Percentiles rank a stretch among this genome's conserved stretches.
These are phyloP conservation scores for Hypomecis punctinalis DNA, from an alignment of 2,888 invertebrate genomes.

Conservation along the genomic window DNA sequence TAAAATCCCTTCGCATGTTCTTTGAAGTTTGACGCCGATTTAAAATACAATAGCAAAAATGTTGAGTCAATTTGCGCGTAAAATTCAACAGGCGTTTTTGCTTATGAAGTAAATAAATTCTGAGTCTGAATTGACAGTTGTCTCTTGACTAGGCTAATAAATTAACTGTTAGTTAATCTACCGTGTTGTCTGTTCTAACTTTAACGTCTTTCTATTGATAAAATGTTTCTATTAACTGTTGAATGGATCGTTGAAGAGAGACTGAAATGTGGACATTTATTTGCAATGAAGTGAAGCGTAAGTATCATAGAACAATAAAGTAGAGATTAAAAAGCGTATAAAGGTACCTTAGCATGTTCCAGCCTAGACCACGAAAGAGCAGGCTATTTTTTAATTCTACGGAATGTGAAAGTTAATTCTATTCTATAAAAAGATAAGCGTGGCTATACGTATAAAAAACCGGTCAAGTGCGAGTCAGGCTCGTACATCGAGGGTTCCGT, in stretches of 20 bases:
- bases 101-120: conserved; percentile 58
- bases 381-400: too few species aligned
- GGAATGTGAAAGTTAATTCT: too few species aligned
- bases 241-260: conserved; percentile 39
- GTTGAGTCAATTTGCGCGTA: conserved; percentile 57
- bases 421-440: too few species aligned
- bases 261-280: conserved; percentile 31
- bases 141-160: conserved; percentile 58
- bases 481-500: too few species aligned
- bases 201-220: conserved; percentile 40
- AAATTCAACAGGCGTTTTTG: conserved; percentile 74
- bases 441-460: too few species aligned
- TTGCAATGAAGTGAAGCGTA: conserved; percentile 50
- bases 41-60: conserved; percentile 48
- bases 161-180: conserved; percentile 54
- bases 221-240: conserved; percentile 55
- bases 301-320: conserved; percentile 37
- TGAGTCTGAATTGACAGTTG: conserved; percentile 58
- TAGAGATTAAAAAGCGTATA: too few species aligned
- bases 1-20: conserved; percentile 29
- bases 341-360: too few species aligned
- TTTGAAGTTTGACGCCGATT: conserved; percentile 56
- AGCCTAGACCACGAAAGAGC: too few species aligned
- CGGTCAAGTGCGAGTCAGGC: too few species aligned
- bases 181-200: conserved; percentile 61